Evolutionary conservation across 2,888 invertebrate genomes (phyloP).

Genomic region (Pemphredon lugubris): DNA sequence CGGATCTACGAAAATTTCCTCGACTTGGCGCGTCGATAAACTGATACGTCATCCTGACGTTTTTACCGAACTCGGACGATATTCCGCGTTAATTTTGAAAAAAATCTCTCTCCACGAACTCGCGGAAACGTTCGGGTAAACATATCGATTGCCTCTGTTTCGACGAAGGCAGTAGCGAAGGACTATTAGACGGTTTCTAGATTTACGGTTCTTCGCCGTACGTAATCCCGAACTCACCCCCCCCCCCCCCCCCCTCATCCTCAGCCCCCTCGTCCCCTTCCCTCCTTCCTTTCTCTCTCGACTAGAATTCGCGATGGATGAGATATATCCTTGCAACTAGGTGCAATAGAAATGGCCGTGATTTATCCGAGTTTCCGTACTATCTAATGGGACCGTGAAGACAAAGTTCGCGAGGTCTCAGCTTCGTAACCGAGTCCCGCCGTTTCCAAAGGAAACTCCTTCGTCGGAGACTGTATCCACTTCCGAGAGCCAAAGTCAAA

Average conservation of each 20-base stretch:
- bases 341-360: slow-evolving; percentile 53
- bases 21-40: too few relatives aligned
- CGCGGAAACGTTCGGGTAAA: background rate
- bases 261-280: too few relatives aligned
- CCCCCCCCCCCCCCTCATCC: too few relatives aligned
- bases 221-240: slow-evolving; percentile 23
- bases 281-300: too few relatives aligned
- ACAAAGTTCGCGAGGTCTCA: slow-evolving; percentile 48
- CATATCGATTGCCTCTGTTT: slow-evolving; percentile 19
- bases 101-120: background rate
- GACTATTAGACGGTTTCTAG: slow-evolving; percentile 11
- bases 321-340: slow-evolving; percentile 37
- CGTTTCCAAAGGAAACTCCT: slow-evolving; percentile 10
- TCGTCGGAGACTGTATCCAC: too few relatives aligned
- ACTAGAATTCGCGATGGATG: slow-evolving; percentile 36
- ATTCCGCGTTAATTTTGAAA: background rate
- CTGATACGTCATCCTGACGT: too few relatives aligned
- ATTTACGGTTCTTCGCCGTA: slow-evolving; percentile 19
- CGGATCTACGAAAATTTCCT: too few relatives aligned
- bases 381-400: slow-evolving; percentile 51
- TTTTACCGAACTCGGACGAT: too few relatives aligned
- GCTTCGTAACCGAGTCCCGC: slow-evolving; percentile 16
- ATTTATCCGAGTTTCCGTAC: slow-evolving; percentile 56
- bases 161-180: too few relatives aligned
- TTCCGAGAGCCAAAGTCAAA: too few relatives aligned